These are phyloP conservation scores for Lineus longissimus DNA, from an alignment of 1,140 invertebrate genomes.

Conservation along the genomic window DNA sequence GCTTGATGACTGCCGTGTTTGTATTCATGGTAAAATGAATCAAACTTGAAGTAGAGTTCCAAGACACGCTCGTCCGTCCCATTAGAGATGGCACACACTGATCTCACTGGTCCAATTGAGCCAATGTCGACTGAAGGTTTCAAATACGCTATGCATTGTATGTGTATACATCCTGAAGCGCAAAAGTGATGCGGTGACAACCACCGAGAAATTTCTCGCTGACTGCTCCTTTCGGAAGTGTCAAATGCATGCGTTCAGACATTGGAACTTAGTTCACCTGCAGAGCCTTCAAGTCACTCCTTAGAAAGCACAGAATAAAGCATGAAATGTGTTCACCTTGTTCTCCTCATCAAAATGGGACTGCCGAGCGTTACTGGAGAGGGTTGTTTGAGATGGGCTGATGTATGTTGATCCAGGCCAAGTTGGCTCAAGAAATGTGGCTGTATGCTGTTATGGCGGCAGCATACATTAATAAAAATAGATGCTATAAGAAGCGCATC, in stretches of 20 bases:
- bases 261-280: not conserved
- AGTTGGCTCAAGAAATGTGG: slow-evolving; percentile 27
- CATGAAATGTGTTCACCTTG: slow-evolving; percentile 7
- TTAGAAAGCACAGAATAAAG: not conserved
- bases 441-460: slow-evolving; percentile 28
- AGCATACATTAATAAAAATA: slow-evolving; percentile 23
- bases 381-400: slow-evolving; percentile 16
- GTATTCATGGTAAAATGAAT: slow-evolving; percentile 4
- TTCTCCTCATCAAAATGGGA: slow-evolving; percentile 20
- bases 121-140: slow-evolving; percentile 13
- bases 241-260: slow-evolving; percentile 2
- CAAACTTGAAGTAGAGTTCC: not conserved
- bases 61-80: not conserved
- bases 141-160: slow-evolving; percentile 11
- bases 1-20: not conserved
- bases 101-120: slow-evolving; percentile 16
- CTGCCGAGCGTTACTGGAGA: slow-evolving; percentile 11
- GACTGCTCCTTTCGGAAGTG: slow-evolving; percentile 12
- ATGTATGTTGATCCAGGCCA: slow-evolving; percentile 17
- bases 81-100: slow-evolving; percentile 16
- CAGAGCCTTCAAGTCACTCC: not conserved
- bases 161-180: slow-evolving; percentile 18
- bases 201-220: slow-evolving; percentile 10
- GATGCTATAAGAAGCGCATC: slow-evolving; percentile 13
- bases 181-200: slow-evolving; percentile 14